A percentile compares a stretch with the other conserved stretches of the same genome.
Conservation (phyloP, 2,888 invertebrate genomes). For the Aporophyla nigra region DNA sequence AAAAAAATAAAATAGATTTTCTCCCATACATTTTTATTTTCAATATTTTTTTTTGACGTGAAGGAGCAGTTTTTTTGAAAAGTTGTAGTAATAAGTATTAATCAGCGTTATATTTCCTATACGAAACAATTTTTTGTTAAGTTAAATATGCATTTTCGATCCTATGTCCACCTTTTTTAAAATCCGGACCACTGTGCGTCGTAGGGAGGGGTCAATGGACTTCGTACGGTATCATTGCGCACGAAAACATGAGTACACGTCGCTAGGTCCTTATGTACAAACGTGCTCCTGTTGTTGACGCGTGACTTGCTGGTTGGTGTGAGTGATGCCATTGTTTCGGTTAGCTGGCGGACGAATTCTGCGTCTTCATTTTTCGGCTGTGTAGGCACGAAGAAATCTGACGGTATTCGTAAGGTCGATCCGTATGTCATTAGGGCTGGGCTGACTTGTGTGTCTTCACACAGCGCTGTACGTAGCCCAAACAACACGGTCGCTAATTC, state of each 20-base stretch:
- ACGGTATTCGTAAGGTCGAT: background rate
- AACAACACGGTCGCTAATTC: background rate
- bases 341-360: background rate
- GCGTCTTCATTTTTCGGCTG: slow-evolving; percentile 1
- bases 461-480: background rate
- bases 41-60: too few species aligned
- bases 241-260: background rate
- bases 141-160: too few species aligned
- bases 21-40: too few species aligned
- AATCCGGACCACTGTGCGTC: too few species aligned
- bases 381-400: background rate
- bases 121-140: too few species aligned
- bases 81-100: too few species aligned
- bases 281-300: background rate
- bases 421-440: slow-evolving; percentile 3
- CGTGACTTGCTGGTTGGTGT: background rate
- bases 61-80: too few species aligned
- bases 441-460: slow-evolving; percentile 1
- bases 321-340: background rate
- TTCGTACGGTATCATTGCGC: too few species aligned
- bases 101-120: too few species aligned
- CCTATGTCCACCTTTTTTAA: too few species aligned
- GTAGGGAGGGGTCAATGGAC: too few species aligned
- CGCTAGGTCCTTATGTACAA: background rate
- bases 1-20: too few species aligned